Conservation (phyloP, 2,888 invertebrate genomes). For the Thyatira batis region DNA sequence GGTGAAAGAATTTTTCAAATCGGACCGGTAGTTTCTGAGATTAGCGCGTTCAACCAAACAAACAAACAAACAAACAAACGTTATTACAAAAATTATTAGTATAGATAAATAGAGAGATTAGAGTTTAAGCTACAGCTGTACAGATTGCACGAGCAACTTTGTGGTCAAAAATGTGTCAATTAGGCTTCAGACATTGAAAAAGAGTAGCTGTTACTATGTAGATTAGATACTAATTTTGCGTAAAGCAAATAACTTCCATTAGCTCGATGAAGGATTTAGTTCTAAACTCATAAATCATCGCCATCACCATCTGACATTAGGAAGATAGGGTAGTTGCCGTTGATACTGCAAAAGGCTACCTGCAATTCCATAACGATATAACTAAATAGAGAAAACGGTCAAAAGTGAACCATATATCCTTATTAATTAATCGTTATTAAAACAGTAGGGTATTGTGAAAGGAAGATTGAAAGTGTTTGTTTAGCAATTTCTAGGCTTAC, state of each 20-base stretch:
- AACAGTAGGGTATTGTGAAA: not conserved
- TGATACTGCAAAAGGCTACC: not conserved
- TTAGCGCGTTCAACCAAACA: no score
- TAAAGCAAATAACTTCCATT: not conserved
- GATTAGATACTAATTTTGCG: not conserved
- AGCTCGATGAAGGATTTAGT: not conserved
- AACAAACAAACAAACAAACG: no score
- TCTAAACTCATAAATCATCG: not conserved
- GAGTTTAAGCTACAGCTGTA: no score
- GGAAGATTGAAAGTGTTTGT: not conserved
- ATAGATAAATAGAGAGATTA: no score
- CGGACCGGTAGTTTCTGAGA: no score
- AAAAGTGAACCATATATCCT: not conserved
- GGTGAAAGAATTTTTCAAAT: no score
- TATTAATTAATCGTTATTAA: not conserved
- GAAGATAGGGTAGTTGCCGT: not conserved
- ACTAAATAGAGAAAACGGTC: not conserved
- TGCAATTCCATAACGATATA: not conserved
- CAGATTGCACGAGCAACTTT: no score
- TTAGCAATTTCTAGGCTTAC: not conserved
- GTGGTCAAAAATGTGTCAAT: no score
- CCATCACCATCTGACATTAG: not conserved
- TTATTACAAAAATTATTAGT: no score
- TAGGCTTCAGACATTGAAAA: no score
- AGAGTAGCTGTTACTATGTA: not conserved